Conservation (phyloP, 1,140 invertebrate genomes). For the Drosophila tristis region DNA sequence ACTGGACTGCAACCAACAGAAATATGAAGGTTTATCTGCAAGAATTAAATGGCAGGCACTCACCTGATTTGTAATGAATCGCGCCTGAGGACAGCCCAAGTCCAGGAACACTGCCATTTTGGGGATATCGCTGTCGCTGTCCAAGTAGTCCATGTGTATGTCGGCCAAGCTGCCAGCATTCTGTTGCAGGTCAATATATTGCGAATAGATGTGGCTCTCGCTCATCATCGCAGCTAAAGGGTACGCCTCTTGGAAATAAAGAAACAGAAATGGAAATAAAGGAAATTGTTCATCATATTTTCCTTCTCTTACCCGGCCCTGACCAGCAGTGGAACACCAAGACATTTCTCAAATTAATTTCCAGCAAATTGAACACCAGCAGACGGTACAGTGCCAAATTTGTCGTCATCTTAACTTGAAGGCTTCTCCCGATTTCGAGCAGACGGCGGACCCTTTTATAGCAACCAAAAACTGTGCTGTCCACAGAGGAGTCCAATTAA, state of each 20-base stretch:
- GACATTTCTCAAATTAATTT: constrained; percentile 51
- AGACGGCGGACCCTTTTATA: constrained; percentile 48
- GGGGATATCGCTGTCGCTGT: constrained; percentile 26
- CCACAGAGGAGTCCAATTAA: constrained; percentile 28
- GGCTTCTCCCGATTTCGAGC: constrained; percentile 8
- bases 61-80: constrained; percentile 58
- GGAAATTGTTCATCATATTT: not conserved
- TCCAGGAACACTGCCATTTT: constrained; percentile 68
- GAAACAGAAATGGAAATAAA: not conserved
- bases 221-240: constrained; percentile 43
- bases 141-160: constrained; percentile 55
- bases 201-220: constrained; percentile 49
- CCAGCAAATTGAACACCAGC: constrained; percentile 68
- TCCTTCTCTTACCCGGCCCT: constrained; percentile 27
- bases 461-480: not conserved
- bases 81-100: constrained; percentile 47
- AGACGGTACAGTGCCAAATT: constrained; percentile 49
- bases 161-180: constrained; percentile 20
- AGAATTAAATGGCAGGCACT: not conserved
- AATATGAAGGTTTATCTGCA: not conserved
- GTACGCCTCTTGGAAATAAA: constrained; percentile 21
- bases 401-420: constrained; percentile 27
- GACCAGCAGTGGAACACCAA: constrained; percentile 74
- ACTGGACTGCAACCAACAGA: constrained; percentile 48
- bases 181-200: constrained; percentile 59